Base-by-base conservation (phyloP, 2,113 vertebrate genomes). In the Natator depressus region DNA sequence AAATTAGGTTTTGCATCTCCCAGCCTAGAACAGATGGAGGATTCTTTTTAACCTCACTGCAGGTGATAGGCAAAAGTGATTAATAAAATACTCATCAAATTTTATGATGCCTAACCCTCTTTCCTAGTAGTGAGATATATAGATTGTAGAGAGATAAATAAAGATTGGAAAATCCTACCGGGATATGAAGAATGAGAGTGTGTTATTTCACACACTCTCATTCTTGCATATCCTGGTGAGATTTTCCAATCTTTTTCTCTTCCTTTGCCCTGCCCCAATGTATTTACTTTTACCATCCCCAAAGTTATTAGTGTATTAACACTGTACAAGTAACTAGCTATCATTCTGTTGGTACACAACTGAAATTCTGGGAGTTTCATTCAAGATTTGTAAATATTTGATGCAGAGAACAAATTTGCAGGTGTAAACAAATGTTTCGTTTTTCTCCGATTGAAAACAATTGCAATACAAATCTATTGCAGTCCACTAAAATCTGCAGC, bases 51-150 rank as follows among this genome's bases (percentile, higher is more conserved):
- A 55, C 91, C 97, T 96, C 75, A 46, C 69, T 88, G 22, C 29
- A 91, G 46, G 55, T 84, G 62, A 91, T 89, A 92, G 89, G 49
- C 46, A 95, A 95, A 96, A 86, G 59, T 62, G 59, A 62, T 89
- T 94, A 95, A 89, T 87, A 85, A 82, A 10, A 54, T 7, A 2
- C 50, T 96, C 92, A 89, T 81, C 54, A 85, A 89, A 90, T 89
- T 89, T 49, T 69, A n/a, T 7, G 5, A 10, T 85, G 29, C 87
- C 84, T 96, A 65, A 84, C 84, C 91, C 13, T 90, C 12, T 87
- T 89, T 93, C 90, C 76, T 90, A 10, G 9, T 57, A 9, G 20
- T 54, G 20, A 54, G 53, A 54, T 54, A 54, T 22, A 54, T 54
- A 54, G 19, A 54, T 53, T 53, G 19, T 53, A 53, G 17, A 53